Conservation (phyloP, 2,113 vertebrate genomes). For the Dolichallabes microphthalmus region DNA sequence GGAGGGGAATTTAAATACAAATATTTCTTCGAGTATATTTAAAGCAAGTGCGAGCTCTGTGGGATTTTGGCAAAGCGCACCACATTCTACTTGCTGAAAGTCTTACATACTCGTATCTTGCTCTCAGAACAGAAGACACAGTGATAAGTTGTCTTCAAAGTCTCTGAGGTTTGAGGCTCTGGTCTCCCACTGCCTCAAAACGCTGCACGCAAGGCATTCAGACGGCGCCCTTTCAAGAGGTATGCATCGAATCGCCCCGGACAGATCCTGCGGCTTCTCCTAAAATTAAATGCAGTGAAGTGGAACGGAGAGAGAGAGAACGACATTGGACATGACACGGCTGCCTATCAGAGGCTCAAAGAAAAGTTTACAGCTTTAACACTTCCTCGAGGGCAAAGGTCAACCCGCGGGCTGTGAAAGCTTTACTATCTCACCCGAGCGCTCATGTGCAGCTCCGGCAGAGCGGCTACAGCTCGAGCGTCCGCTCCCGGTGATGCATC, state of each 20-base stretch:
- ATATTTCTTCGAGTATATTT: constrained; percentile 13
- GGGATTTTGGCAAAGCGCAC: constrained; percentile 26
- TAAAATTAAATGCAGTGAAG: neutral
- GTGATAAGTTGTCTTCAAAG: neutral
- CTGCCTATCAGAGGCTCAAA: neutral
- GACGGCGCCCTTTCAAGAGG: neutral
- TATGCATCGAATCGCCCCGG: neutral
- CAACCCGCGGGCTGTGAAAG: neutral
- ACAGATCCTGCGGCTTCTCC: neutral
- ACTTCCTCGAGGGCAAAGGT: neutral
- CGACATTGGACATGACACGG: too few species aligned
- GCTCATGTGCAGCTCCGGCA: neutral
- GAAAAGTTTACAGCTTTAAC: neutral
- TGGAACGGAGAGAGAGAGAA: neutral
- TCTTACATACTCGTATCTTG: neutral
- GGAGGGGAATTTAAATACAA: neutral
- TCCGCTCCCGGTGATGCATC: constrained; percentile 15
- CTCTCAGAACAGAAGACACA: neutral
- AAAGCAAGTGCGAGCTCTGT: constrained; percentile 15
- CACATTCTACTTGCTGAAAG: neutral
- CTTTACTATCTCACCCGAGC: neutral
- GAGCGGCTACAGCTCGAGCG: neutral
- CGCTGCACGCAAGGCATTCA: neutral
- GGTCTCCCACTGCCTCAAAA: neutral
- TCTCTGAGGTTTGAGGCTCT: neutral